phyloP scores from a whole-genome alignment of 2,113 vertebrate genomes.

The Naja naja region DNA sequence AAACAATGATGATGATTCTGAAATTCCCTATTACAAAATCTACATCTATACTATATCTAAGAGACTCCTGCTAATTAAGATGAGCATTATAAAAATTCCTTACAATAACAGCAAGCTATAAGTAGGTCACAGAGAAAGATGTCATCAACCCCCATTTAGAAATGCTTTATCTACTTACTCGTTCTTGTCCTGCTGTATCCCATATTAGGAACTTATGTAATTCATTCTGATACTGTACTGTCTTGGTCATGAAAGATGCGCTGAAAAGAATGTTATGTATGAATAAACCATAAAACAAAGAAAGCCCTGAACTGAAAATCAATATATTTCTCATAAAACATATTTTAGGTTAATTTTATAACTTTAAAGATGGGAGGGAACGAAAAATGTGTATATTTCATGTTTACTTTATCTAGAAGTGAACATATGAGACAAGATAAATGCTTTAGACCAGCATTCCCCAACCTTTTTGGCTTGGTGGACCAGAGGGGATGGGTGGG shows the following conservation, averaged over 20 bases:
- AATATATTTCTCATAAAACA: not conserved
- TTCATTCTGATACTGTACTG: constrained; percentile 94
- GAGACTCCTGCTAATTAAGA: not conserved
- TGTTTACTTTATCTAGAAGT: not conserved
- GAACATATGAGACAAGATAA: not conserved
- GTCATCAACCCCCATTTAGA: not conserved
- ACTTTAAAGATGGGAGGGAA: not conserved
- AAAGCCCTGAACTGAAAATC: not conserved
- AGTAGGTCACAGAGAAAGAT: not conserved
- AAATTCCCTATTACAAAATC: not conserved
- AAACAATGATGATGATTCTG: not conserved
- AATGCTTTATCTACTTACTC: constrained; percentile 75
- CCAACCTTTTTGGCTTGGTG: not conserved
- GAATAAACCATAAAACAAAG: not conserved
- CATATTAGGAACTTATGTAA: constrained; percentile 97
- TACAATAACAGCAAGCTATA: not conserved
- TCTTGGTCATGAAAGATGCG: constrained; percentile 98
- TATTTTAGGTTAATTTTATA: not conserved
- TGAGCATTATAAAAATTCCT: not conserved
- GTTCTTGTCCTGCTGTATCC: constrained; percentile 94
- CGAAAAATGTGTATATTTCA: not conserved
- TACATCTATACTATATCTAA: not conserved
- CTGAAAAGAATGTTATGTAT: constrained; percentile 64
- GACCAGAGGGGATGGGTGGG: not conserved
- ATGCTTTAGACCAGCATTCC: not conserved